Percentiles rank a stretch among this genome's conserved stretches.
Evolutionary conservation across 2,888 invertebrate genomes (phyloP).

Genomic region (Pterostichus madidus): DNA sequence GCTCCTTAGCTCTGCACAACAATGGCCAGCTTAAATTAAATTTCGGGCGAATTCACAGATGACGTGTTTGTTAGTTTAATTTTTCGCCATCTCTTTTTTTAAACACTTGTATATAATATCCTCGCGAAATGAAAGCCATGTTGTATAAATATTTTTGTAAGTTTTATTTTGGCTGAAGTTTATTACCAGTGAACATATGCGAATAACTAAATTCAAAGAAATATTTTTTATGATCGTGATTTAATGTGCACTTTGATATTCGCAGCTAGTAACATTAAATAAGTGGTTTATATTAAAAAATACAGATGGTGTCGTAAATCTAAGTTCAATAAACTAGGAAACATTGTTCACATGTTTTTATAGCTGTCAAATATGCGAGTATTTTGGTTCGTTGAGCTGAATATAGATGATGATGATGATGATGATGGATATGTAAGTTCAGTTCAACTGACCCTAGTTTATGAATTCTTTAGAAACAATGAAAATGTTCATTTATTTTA

Average conservation of each 20-base stretch:
- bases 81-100: constrained; percentile 33
- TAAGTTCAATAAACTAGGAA: constrained; percentile 24
- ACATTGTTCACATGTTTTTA: neutral
- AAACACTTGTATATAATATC: constrained; percentile 25
- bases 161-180: constrained; percentile 27
- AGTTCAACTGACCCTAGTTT: too few species aligned
- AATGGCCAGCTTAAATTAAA: constrained; percentile 52
- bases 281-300: neutral
- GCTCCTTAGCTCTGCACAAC: constrained; percentile 33
- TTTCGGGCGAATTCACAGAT: constrained; percentile 40
- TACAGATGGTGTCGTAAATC: constrained; percentile 9
- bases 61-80: constrained; percentile 45
- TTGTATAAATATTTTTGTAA: constrained; percentile 46
- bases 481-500: too few species aligned
- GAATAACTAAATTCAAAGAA: neutral
- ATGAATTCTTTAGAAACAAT: too few species aligned
- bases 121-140: neutral
- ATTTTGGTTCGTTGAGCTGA: neutral
- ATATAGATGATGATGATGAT: neutral
- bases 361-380: neutral
- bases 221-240: constrained; percentile 3
- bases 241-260: constrained; percentile 12
- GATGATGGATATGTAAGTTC: neutral
- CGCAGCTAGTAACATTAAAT: neutral
- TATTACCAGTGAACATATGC: constrained; percentile 11